Percentiles rank a stretch among this genome's conserved stretches.
Conservation (phyloP, 2,113 vertebrate genomes). For the Chaetura pelagica region DNA sequence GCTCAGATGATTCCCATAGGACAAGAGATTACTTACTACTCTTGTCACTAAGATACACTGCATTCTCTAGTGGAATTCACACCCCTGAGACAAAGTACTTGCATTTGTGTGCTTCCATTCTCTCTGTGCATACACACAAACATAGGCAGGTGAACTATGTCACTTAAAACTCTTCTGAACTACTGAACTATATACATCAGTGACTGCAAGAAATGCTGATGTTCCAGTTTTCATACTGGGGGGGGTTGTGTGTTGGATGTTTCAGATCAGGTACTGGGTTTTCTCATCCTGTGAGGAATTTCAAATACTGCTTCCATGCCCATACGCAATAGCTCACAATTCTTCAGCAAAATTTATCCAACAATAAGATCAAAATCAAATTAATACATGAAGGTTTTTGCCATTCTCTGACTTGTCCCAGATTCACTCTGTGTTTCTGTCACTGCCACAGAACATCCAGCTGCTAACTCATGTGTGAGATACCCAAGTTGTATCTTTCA, state of each 20-base stretch:
- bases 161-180: background rate
- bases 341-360: background rate
- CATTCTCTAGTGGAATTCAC: background rate
- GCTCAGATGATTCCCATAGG: background rate
- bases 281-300: background rate
- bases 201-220: background rate
- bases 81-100: background rate
- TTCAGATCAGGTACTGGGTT: background rate
- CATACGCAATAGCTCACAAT: background rate
- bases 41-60: background rate
- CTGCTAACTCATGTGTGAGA: background rate
- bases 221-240: background rate
- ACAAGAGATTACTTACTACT: too few relatives aligned
- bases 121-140: background rate
- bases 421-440: background rate
- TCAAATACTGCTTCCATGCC: background rate
- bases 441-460: background rate
- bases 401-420: background rate
- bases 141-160: background rate
- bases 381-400: background rate
- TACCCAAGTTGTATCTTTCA: background rate
- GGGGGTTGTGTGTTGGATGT: background rate
- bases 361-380: background rate
- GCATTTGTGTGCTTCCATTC: background rate
- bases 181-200: background rate